These are phyloP conservation scores for Melinaea menophilus DNA, from an alignment of 2,888 invertebrate genomes.

Conservation along the genomic window DNA sequence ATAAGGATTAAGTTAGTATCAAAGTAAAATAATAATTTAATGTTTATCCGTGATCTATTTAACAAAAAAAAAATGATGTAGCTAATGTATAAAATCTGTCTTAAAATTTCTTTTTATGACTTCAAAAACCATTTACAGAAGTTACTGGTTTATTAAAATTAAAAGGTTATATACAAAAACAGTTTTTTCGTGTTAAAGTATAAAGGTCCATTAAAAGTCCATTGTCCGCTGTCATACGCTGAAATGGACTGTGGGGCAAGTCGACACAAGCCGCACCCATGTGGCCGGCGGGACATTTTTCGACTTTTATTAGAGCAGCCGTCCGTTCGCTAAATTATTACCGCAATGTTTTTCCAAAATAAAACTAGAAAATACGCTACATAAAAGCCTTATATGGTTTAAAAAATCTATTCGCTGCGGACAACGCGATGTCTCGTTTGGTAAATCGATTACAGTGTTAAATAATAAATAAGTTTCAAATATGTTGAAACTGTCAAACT, in stretches of 20 bases:
- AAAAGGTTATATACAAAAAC: not conserved
- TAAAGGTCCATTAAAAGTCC: slow-evolving; percentile 20
- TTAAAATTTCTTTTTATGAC: too few species aligned
- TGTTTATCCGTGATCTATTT: too few species aligned
- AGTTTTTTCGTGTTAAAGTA: slow-evolving; percentile 3
- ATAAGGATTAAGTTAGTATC: too few species aligned
- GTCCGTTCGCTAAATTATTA: slow-evolving; percentile 39
- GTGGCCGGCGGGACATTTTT: slow-evolving; percentile 34
- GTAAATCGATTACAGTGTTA: slow-evolving; percentile 27
- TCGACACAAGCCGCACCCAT: slow-evolving; percentile 29
- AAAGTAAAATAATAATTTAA: too few species aligned
- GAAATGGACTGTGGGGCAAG: slow-evolving; percentile 28
- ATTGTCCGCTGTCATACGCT: slow-evolving; percentile 30
- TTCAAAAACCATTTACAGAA: too few species aligned
- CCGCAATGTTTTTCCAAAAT: slow-evolving; percentile 41
- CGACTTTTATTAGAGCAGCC: slow-evolving; percentile 38
- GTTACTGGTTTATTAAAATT: not conserved
- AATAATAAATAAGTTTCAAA: slow-evolving; percentile 3
- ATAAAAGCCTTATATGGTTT: slow-evolving; percentile 39
- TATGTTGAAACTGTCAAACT: not conserved
- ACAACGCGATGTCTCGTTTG: slow-evolving; percentile 26
- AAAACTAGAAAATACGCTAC: slow-evolving; percentile 36
- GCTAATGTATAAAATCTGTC: too few species aligned
- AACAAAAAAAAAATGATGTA: too few species aligned
- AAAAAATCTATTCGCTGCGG: slow-evolving; percentile 40